Conservation (phyloP, 2,888 invertebrate species). For the Fragum whitleyi region DNA sequence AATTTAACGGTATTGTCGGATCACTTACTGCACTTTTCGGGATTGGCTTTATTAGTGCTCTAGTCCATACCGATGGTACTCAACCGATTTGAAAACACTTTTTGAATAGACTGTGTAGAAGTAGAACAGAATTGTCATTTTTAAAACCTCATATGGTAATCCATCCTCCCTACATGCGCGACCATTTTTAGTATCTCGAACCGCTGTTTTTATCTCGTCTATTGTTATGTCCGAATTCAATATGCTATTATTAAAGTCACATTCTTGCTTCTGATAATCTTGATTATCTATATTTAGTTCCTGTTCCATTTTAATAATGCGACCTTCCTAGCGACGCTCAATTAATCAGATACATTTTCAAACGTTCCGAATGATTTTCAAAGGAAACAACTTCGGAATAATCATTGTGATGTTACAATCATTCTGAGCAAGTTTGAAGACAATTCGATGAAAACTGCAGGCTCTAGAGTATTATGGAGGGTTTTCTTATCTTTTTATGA, state of each 20-base stretch:
- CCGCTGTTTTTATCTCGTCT: not conserved
- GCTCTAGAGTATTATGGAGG: no score
- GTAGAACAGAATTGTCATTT: not conserved
- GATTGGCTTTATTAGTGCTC: not conserved
- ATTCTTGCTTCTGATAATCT: not conserved
- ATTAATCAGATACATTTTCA: no score
- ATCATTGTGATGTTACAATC: no score
- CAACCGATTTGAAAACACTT: not conserved
- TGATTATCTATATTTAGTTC: not conserved
- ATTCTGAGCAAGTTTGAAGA: no score
- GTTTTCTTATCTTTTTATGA: no score
- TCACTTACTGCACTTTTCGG: not conserved
- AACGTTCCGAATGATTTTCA: no score
- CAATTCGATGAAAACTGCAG: no score
- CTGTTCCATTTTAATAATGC: no score
- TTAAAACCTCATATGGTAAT: not conserved
- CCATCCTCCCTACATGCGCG: not conserved
- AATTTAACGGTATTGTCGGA: not conserved
- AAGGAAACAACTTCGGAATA: no score
- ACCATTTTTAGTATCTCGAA: not conserved
- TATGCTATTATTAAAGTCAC: not conserved
- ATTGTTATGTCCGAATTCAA: not conserved
- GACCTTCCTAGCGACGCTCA: no score
- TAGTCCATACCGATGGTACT: not conserved
- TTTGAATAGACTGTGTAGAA: not conserved